phyloP scores from a whole-genome alignment of 2,797 vertebrate species.

The Gila robusta region DNA sequence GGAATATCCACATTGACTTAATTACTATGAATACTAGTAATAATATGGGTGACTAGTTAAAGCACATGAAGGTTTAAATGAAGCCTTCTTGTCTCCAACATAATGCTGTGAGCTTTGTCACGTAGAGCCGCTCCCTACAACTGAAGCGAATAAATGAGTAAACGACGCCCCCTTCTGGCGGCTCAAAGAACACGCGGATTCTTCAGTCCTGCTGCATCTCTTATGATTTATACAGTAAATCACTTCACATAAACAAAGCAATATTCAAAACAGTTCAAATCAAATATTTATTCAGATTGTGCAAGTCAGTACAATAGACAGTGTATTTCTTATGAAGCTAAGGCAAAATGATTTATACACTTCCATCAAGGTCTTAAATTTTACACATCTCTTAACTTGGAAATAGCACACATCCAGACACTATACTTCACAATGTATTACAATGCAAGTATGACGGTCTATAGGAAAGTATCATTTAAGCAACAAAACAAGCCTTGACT shows the following conservation, averaged over 20 bases:
- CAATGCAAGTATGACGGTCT: constrained; percentile 65
- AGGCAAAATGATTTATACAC: constrained; percentile 71
- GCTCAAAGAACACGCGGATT: background rate
- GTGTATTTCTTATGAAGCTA: constrained; percentile 59
- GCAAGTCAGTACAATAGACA: constrained; percentile 73
- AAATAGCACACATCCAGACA: constrained; percentile 76
- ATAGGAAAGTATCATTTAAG: constrained; percentile 59
- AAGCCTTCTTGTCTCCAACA: background rate
- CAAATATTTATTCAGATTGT: constrained; percentile 80
- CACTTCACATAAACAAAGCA: background rate
- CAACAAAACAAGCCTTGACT: constrained; percentile 48
- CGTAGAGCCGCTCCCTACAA: constrained; percentile 33
- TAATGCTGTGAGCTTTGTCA: constrained; percentile 18
- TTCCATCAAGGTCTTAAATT: constrained; percentile 61
- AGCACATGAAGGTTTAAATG: background rate
- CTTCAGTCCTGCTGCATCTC: background rate
- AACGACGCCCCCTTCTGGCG: constrained; percentile 67
- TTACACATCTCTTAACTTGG: constrained; percentile 59
- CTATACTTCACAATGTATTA: constrained; percentile 72
- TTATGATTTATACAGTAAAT: background rate
- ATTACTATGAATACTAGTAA: background rate
- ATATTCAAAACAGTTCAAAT: constrained; percentile 63
- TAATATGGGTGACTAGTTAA: background rate
- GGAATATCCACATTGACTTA: background rate
- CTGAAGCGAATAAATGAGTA: background rate